Conservation (phyloP, 2,797 vertebrate species). For the Oreonectes daqikongensis region DNA sequence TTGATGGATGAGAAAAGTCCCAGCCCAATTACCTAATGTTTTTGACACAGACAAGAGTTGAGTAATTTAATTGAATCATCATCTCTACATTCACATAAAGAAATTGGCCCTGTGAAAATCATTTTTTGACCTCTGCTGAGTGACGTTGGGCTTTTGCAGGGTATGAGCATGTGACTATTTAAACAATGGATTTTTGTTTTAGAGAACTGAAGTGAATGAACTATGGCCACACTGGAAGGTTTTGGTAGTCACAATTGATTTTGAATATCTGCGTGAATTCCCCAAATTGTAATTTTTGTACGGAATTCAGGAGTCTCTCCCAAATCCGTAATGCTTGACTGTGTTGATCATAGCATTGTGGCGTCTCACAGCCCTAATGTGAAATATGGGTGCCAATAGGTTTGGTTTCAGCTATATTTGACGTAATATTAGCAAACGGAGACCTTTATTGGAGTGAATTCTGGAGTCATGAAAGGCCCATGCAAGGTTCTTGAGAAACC, state of each 20-base stretch:
- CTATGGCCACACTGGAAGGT: not conserved
- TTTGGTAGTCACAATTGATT: not conserved
- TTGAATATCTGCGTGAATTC: not conserved
- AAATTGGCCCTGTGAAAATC: conserved; percentile 1
- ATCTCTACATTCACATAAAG: conserved; percentile 14
- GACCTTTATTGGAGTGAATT: not conserved
- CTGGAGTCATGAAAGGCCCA: not conserved
- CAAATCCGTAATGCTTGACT: not conserved
- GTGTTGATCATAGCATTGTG: not conserved
- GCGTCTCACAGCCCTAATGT: not conserved
- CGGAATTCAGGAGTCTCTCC: not conserved
- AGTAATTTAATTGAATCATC: conserved; percentile 22
- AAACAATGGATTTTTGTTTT: conserved; percentile 14
- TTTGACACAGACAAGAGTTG: not conserved
- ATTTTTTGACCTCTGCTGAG: not conserved
- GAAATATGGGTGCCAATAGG: conserved; percentile 2
- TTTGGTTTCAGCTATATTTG: not conserved
- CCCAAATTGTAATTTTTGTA: not conserved
- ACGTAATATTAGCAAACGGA: not conserved
- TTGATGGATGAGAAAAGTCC: not conserved
- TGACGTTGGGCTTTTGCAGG: not conserved
- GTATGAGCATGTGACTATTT: not conserved
- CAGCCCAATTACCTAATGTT: not conserved
- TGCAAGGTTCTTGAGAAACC: not conserved
- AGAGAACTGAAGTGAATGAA: conserved; percentile 14